Evolutionary conservation across 2,797 vertebrate species (phyloP), one percentile per base, ranked within the genome.

Genomic region (Anabas testudineus): DNA sequence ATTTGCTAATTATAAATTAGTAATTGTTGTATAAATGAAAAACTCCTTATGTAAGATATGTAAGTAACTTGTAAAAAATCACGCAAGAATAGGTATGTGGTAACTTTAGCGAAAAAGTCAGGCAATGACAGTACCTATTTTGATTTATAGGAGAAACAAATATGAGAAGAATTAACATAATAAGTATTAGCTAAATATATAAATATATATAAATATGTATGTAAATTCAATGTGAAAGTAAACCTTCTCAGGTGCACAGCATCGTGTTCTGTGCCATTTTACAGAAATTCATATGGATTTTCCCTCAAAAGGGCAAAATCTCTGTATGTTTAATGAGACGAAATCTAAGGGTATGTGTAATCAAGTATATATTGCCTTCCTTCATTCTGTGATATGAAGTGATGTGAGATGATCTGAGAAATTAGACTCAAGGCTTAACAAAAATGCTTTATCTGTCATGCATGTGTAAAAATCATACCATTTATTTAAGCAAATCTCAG

Each of bases 261-360:
- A 51, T 59, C 13, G 41, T 63, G 21, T 24, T 54, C 10, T 53
- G 18, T 45, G 15, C 55, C 58, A 21, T 56, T 68, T 54, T 53
- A n/a, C n/a, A 34, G 43, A 67, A 58, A 72, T 68, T 52, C 13
- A 22, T 62, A 26, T 34, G 22, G 39, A 59, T 75, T 69, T 62
- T 66, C n/a, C 36, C 3, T 28, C 22, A 63, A 72, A 76, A 64
- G 18, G n/a, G 28, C 36, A 52, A 24, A 61, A 56, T 47, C 21
- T 52, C 36, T 66, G 46, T 28, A 60, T 63, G 72, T 77, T 21
- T 9, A 51, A 26, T 53, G 7, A 74, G 18, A 15, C 12, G 1
- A 72, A 59, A 43, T 67, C 30, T 74, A 9, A 64, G 49, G 15
- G 7, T 52, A 37, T 51, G 34, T 53, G 26, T 42, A 37, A 63